A percentile compares a stretch with the other conserved stretches of the same genome.
These are phyloP conservation scores for Eupleurogrammus muticus DNA, from an alignment of 2,797 vertebrate species.

Conservation along the genomic window DNA sequence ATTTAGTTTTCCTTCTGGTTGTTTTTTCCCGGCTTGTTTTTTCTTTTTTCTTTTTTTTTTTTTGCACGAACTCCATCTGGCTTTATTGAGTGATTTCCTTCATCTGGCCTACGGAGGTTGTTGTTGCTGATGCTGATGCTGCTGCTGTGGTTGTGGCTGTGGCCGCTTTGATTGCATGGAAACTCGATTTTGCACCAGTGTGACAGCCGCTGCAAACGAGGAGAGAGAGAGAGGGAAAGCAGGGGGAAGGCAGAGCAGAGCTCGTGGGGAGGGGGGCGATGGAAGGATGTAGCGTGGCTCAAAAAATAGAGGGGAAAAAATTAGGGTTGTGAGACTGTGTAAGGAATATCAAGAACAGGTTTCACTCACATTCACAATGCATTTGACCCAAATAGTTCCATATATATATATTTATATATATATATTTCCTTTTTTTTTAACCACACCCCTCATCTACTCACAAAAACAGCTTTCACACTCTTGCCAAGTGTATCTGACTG, in stretches of 20 bases:
- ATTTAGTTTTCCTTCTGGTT: slow-evolving; percentile 59
- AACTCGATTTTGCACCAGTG: slow-evolving; percentile 75
- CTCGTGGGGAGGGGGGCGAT: not conserved
- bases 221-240: slow-evolving; percentile 38
- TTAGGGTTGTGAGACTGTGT: not conserved
- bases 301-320: slow-evolving; percentile 1
- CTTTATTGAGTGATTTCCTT: slow-evolving; percentile 79
- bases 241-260: slow-evolving; percentile 13
- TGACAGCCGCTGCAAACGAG: slow-evolving; percentile 67
- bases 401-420: no score
- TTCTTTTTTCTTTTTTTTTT: not conserved
- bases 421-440: no score
- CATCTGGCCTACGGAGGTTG: slow-evolving; percentile 59
- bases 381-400: not conserved
- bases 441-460: no score
- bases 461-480: no score
- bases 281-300: slow-evolving; percentile 12
- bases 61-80: slow-evolving; percentile 61
- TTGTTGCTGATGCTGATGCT: slow-evolving; percentile 32
- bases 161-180: slow-evolving; percentile 71
- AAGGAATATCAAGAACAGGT: slow-evolving; percentile 1
- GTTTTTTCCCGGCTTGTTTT: slow-evolving; percentile 15
- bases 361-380: not conserved
- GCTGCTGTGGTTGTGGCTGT: slow-evolving; percentile 32
- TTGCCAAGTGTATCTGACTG: no score